Percentiles rank a stretch among this genome's conserved stretches.
These are phyloP conservation scores for Acrocephalus scirpaceus DNA, from an alignment of 2,797 vertebrate species.

Conservation along the genomic window DNA sequence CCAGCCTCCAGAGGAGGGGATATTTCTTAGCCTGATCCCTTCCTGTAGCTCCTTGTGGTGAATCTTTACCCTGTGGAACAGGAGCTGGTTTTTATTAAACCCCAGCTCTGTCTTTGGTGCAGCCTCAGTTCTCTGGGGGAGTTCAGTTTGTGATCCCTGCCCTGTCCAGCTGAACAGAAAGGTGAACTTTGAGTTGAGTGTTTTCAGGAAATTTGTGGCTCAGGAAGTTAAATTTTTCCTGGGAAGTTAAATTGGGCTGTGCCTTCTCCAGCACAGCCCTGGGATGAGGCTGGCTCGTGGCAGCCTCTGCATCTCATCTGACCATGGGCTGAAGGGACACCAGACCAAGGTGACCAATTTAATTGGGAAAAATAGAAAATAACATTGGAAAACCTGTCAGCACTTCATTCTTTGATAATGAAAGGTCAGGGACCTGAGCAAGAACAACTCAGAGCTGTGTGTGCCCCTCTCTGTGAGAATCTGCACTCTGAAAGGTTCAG, in stretches of 20 bases:
- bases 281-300: background rate
- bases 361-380: background rate
- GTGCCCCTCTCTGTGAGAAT: background rate
- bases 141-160: fast-evolving
- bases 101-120: fast-evolving
- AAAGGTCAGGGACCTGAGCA: background rate
- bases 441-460: background rate
- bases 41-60: background rate
- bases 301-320: background rate
- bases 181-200: background rate
- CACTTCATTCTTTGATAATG: background rate
- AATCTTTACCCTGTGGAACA: background rate
- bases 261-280: background rate
- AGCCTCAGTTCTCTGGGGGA: background rate
- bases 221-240: background rate
- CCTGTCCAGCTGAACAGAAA: background rate
- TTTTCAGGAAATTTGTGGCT: background rate
- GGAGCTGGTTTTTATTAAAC: background rate
- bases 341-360: background rate
- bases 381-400: fast-evolving
- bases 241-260: background rate
- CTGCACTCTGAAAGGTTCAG: fast-evolving
- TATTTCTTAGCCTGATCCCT: background rate
- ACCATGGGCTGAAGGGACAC: fast-evolving
- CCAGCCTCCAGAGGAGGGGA: background rate